Base-by-base conservation (phyloP, 2,113 vertebrate genomes). In the Scopus umbretta region DNA sequence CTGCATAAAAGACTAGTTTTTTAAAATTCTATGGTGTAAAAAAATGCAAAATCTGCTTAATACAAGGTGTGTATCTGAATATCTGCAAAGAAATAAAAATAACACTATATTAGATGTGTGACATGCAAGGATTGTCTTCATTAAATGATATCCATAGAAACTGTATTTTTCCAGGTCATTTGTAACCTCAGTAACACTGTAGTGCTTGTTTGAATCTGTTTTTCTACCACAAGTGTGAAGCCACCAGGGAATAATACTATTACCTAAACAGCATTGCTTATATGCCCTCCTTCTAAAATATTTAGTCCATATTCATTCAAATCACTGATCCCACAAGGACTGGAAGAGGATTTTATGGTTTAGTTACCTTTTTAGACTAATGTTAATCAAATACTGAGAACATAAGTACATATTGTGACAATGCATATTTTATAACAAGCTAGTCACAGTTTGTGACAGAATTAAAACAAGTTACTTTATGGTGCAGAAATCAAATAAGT, bases 71-170 rank as follows among this genome's bases (percentile, higher is more conserved):
- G 13, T 38, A 29, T 62, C 49, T 76, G 43, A 62, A 73, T 66
- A 90, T 23, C 18, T 90, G 53, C 72, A 61, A 71, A 85, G 63
- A 88, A 96, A 49, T 72, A 53, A 78, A 85, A 90, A 71, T 92
- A 86, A 34, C n/a, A 43, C 12, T 61, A 0, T 83, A 7, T 80
- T 82, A 80, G 75, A 52, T 78, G 47, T 36, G 45, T 86, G 86
- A 70, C 91, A 40, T 62, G 62, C 68, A 85, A 91, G 74, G 59
- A 63, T 92, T 36, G 72, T 87, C 50, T 82, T 97, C 50, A 94
- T 84, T 93, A 88, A 80, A 84, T 96, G 50, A 95, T 94, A 96
- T 66, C 93, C 90, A 92, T 68, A 98, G 96, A 96, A 96, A 97
- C 91, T 96, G 81, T 95, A 81, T 96, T 97, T 91, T 97, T 95